These are phyloP conservation scores for Protonemura montana DNA, from an alignment of 2,888 invertebrate species.

Conservation along the genomic window DNA sequence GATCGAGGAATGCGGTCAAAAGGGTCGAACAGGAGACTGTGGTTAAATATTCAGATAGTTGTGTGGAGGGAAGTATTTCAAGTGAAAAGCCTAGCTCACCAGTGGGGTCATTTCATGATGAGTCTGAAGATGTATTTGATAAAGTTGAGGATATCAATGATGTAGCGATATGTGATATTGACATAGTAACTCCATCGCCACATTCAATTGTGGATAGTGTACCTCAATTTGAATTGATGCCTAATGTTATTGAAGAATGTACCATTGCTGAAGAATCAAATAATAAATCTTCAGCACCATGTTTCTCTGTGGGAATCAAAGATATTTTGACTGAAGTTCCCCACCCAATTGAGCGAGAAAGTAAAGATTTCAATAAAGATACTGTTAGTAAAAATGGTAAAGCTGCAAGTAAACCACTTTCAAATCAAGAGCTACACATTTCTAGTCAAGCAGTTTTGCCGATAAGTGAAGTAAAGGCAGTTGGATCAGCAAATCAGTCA, in stretches of 20 bases:
- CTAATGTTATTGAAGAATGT: neutral
- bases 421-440: neutral
- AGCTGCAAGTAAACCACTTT: neutral
- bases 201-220: neutral
- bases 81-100: neutral
- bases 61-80: neutral
- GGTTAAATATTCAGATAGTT: neutral
- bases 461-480: neutral
- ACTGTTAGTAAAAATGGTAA: neutral
- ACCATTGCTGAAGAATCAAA: neutral
- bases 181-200: neutral
- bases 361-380: neutral
- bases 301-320: neutral
- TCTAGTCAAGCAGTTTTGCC: neutral
- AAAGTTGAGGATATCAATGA: constrained; percentile 13
- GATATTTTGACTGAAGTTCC: neutral
- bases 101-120: neutral
- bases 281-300: neutral
- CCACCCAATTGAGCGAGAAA: neutral
- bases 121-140: neutral
- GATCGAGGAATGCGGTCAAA: neutral
- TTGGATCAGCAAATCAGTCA: neutral
- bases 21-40: neutral
- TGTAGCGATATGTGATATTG: neutral
- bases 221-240: neutral